phyloP scores from a whole-genome alignment of 1,140 invertebrate genomes.

The Neodiprion pinetum region DNA sequence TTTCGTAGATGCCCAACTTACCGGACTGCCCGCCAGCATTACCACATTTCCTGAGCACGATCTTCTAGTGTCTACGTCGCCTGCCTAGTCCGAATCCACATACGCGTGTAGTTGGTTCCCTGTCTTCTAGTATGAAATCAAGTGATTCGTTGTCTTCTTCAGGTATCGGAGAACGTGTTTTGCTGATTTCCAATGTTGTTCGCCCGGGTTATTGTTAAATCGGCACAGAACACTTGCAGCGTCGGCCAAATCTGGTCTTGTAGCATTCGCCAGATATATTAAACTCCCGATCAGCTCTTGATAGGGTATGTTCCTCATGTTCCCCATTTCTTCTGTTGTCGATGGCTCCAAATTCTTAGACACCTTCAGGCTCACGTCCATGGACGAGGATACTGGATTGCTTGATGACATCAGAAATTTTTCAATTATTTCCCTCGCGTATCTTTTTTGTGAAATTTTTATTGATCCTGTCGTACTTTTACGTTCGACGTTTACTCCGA shows the following conservation, averaged over 20 bases:
- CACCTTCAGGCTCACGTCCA: constrained; percentile 34
- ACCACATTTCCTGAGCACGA: constrained; percentile 27
- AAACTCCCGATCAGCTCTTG: constrained; percentile 43
- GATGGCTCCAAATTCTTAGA: constrained; percentile 13
- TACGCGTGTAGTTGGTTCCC: constrained; percentile 21
- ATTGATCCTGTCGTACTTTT: constrained; percentile 16
- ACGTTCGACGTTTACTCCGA: constrained; percentile 24
- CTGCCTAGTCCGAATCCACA: constrained; percentile 30
- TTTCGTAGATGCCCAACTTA: constrained; percentile 39
- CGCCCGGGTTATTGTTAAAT: constrained; percentile 28
- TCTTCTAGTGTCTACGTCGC: constrained; percentile 23
- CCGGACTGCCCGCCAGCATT: constrained; percentile 17
- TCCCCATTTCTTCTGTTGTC: constrained; percentile 19
- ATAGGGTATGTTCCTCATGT: constrained; percentile 36
- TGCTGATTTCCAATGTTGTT: constrained; percentile 37
- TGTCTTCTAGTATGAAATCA: constrained; percentile 17
- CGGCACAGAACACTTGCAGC: constrained; percentile 36
- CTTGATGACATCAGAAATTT: constrained; percentile 26
- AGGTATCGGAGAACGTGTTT: constrained; percentile 47
- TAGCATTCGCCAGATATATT: constrained; percentile 42
- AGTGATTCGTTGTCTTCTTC: constrained; percentile 38
- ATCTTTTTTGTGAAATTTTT: constrained; percentile 18
- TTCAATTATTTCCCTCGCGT: constrained; percentile 24
- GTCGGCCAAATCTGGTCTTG: constrained; percentile 50
- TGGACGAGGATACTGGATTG: constrained; percentile 28